These are phyloP conservation scores for Hirtodrosophila cameraria DNA, from an alignment of 2,888 invertebrate species.

Conservation along the genomic window DNA sequence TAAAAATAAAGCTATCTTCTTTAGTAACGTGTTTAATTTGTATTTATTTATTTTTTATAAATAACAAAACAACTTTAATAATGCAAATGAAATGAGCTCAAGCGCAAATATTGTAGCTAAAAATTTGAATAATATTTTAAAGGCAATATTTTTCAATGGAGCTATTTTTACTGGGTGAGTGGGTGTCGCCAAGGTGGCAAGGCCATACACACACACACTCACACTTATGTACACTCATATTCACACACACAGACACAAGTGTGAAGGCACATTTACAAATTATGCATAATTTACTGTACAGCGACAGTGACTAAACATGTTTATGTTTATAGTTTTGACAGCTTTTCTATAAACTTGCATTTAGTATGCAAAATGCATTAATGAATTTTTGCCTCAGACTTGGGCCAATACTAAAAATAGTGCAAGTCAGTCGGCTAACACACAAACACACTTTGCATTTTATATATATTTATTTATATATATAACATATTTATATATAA, in stretches of 20 bases:
- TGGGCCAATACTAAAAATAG: conserved; percentile 71
- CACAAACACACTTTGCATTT: conserved; percentile 25
- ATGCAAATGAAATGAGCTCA: conserved; percentile 2
- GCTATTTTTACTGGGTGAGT: conserved; percentile 49
- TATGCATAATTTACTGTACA: conserved; percentile 59
- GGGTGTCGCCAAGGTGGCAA: conserved; percentile 71
- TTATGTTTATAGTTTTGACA: conserved; percentile 60
- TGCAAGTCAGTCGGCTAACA: conserved; percentile 70
- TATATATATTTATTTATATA: conserved; percentile 7
- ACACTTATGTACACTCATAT: no score
- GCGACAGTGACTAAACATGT: conserved; percentile 52
- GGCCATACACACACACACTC: conserved; percentile 52
- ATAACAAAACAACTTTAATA: conserved; percentile 5
- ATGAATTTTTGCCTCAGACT: conserved; percentile 52
- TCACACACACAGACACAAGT: conserved; percentile 10
- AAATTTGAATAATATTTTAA: conserved; percentile 19
- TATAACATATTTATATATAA: conserved; percentile 12
- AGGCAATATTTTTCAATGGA: conserved; percentile 26
- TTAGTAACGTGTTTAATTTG: neutral
- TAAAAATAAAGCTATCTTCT: neutral
- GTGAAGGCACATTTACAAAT: neutral
- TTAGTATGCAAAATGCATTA: conserved; percentile 54
- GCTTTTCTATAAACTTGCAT: conserved; percentile 37
- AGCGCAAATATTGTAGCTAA: conserved; percentile 16
- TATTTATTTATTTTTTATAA: conserved; percentile 13